Conservation (phyloP, 2,113 vertebrate species). For the Martes martes region DNA sequence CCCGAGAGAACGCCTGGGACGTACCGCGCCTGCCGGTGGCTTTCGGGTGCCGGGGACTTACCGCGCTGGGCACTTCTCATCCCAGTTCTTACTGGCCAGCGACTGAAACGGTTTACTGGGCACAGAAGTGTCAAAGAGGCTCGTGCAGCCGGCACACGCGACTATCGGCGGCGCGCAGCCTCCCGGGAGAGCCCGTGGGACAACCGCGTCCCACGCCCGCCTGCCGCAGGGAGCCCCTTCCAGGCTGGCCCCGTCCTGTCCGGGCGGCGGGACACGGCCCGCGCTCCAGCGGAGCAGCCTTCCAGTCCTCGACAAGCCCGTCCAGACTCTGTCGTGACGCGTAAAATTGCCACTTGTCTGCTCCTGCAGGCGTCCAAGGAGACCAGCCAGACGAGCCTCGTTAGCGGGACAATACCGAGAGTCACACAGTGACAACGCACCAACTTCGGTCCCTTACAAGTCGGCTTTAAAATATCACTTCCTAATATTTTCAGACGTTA, state of each 20-base stretch:
- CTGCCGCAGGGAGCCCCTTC: not conserved
- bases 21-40: not conserved
- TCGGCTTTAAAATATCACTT: slow-evolving; percentile 1
- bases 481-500: not conserved
- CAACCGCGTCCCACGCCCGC: fast-evolving
- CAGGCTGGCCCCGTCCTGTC: not conserved
- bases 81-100: not conserved
- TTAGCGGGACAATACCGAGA: not conserved
- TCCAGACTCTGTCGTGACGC: not conserved
- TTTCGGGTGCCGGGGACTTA: fast-evolving
- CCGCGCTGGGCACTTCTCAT: not conserved
- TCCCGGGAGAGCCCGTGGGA: not conserved
- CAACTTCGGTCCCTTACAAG: not conserved
- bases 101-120: not conserved
- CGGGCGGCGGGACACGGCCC: not conserved
- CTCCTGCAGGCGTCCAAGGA: slow-evolving; percentile 4
- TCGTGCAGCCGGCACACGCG: fast-evolving
- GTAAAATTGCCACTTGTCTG: not conserved
- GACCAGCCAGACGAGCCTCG: not conserved
- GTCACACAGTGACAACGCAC: not conserved
- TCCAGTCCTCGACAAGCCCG: not conserved
- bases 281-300: not conserved
- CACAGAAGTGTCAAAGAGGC: not conserved
- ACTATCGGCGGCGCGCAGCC: too few species aligned
- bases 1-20: not conserved